These are phyloP conservation scores for Lasioglossum morio DNA, from an alignment of 2,888 invertebrate species.

Conservation along the genomic window DNA sequence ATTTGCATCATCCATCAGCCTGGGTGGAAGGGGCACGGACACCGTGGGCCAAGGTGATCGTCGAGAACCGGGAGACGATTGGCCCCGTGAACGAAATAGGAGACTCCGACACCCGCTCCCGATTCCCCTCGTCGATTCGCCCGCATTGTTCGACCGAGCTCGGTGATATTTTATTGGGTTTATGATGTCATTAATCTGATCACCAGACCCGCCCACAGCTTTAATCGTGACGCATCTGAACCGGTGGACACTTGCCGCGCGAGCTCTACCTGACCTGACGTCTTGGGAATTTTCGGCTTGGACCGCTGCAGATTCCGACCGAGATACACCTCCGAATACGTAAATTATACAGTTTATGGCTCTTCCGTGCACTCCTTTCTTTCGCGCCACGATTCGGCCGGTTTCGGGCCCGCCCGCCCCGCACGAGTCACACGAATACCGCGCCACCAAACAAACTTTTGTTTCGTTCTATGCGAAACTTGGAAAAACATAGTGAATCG, in stretches of 20 bases:
- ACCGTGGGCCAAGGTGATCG: conserved; percentile 40
- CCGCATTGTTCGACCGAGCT: conserved; percentile 80
- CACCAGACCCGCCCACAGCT: conserved; percentile 80
- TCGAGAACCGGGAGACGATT: conserved; percentile 30
- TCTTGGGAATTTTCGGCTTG: conserved; percentile 73
- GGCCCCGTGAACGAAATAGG: conserved; percentile 31
- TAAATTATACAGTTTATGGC: conserved; percentile 79
- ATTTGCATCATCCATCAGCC: conserved; percentile 83
- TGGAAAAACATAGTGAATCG: too few species aligned
- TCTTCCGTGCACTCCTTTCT: conserved; percentile 67
- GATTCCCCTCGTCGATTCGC: conserved; percentile 77
- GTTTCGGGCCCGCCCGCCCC: neutral
- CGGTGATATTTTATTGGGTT: conserved; percentile 84
- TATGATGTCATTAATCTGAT: conserved; percentile 85
- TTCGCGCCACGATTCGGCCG: conserved; percentile 28
- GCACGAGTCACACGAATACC: neutral
- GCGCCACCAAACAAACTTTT: too few species aligned
- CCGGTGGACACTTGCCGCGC: conserved; percentile 56
- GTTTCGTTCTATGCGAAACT: too few species aligned
- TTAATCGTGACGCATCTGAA: conserved; percentile 79
- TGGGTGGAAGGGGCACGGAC: conserved; percentile 17
- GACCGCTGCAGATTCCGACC: conserved; percentile 61
- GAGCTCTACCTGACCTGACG: conserved; percentile 66
- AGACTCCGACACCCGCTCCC: conserved; percentile 56
- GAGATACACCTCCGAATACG: conserved; percentile 67